A percentile compares a stretch with the other conserved stretches of the same genome.
These are phyloP conservation scores for Trachelus iudaicus DNA, from an alignment of 2,888 invertebrate species.

Conservation along the genomic window DNA sequence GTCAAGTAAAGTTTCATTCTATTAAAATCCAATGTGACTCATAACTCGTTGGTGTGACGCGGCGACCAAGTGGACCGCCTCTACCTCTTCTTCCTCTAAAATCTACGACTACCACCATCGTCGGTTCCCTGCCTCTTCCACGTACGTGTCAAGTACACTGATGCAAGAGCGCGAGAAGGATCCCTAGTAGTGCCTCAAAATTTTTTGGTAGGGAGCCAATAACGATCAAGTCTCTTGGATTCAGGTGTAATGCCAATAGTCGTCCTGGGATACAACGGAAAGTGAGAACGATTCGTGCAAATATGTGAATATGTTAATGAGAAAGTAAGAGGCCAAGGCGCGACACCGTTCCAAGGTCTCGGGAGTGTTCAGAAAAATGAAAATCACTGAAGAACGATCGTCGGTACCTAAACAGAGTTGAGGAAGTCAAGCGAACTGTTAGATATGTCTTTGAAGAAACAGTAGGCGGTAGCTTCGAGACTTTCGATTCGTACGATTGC, in stretches of 20 bases:
- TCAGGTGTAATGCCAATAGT: not conserved
- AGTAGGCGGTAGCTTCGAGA: not conserved
- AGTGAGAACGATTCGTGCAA: not conserved
- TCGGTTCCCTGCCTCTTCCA: not conserved
- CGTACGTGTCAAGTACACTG: not conserved
- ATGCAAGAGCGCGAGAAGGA: not conserved
- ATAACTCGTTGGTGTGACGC: slow-evolving; percentile 12
- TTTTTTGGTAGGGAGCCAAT: slow-evolving; percentile 1
- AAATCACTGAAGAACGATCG: not conserved
- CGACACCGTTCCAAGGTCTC: not conserved
- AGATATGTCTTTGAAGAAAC: not conserved
- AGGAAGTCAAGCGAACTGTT: not conserved
- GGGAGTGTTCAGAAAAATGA: not conserved
- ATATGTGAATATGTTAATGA: not conserved
- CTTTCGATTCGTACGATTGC: not conserved
- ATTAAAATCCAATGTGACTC: slow-evolving; percentile 51
- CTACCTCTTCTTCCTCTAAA: not conserved
- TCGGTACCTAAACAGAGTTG: not conserved
- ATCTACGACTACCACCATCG: not conserved
- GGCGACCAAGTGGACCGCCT: not conserved
- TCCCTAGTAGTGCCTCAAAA: not conserved
- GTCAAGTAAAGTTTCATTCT: slow-evolving; percentile 48
- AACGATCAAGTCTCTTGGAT: not conserved
- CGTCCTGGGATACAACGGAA: not conserved
- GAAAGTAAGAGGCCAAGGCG: not conserved